Evolutionary conservation across 1,140 invertebrate species (phyloP).

Genomic region (Caerostris darwini): DNA sequence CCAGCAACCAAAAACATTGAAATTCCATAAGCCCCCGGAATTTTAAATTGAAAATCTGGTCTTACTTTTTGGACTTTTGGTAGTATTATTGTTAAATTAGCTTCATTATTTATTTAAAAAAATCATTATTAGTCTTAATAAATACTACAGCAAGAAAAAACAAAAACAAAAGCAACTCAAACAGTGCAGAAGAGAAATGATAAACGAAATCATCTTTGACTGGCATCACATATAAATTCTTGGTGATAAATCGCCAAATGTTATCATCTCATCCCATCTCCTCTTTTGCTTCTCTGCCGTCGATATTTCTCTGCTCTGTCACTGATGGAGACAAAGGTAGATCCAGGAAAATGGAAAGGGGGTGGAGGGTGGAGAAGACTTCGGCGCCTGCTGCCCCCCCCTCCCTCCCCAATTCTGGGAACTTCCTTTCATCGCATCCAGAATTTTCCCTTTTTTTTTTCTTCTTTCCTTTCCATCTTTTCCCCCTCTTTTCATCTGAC

Average conservation of each 20-base stretch:
- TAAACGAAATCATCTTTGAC: neutral
- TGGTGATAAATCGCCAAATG: constrained; percentile 54
- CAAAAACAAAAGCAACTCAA: neutral
- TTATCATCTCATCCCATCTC: constrained; percentile 1
- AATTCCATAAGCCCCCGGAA: too few species aligned
- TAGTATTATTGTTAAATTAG: too few species aligned
- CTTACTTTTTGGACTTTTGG: too few species aligned
- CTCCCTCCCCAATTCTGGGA: neutral
- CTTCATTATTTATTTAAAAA: too few species aligned
- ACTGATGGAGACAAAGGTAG: constrained; percentile 72
- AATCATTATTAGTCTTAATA: too few species aligned
- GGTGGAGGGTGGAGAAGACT: neutral
- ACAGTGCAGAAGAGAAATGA: neutral
- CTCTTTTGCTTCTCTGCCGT: constrained; percentile 18
- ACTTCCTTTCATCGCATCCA: constrained; percentile 67
- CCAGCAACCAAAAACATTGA: too few species aligned
- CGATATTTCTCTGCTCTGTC: constrained; percentile 72
- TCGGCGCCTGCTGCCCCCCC: constrained; percentile 56
- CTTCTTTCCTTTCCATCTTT: constrained; percentile 1
- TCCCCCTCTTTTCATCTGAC: neutral
- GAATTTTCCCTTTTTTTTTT: constrained; percentile 27
- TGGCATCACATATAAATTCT: neutral
- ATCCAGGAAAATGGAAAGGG: constrained; percentile 14
- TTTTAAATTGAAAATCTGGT: too few species aligned
- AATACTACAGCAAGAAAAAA: neutral